Evolutionary conservation across 2,888 invertebrate genomes (phyloP).

Genomic region (Aphidius colemani): DNA sequence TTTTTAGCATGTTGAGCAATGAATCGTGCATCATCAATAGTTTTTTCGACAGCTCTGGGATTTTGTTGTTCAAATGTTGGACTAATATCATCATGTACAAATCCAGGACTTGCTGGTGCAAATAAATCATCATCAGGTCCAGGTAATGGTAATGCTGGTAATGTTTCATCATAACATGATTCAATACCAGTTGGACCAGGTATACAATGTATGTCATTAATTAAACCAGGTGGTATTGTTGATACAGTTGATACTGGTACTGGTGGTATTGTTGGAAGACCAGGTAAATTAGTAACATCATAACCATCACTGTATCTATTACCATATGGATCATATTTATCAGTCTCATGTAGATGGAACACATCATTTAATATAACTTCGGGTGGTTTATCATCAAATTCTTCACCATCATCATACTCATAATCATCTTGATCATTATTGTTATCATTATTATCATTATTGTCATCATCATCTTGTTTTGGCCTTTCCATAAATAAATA

Average conservation of each 20-base stretch:
- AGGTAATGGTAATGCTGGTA: conserved; percentile 73
- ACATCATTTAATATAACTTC: conserved; percentile 79
- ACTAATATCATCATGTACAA: conserved; percentile 68
- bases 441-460: conserved; percentile 47
- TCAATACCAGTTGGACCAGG: conserved; percentile 57
- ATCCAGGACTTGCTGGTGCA: conserved; percentile 70
- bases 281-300: conserved; percentile 65
- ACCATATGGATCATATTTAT: conserved; percentile 69
- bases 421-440: conserved; percentile 24
- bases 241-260: conserved; percentile 32
- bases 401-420: conserved; percentile 58
- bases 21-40: conserved; percentile 89
- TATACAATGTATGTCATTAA: conserved; percentile 55
- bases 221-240: conserved; percentile 24
- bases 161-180: conserved; percentile 66
- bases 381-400: conserved; percentile 62
- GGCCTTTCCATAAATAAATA: conserved; percentile 88
- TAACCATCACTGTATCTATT: conserved; percentile 73
- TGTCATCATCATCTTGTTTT: conserved; percentile 72
- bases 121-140: conserved; percentile 85
- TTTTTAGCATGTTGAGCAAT: conserved; percentile 95
- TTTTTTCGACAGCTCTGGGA: conserved; percentile 86
- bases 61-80: conserved; percentile 83
- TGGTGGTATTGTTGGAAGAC: conserved; percentile 29
- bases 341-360: conserved; percentile 71